These are phyloP conservation scores for Drosophila rubida DNA, from an alignment of 2,888 invertebrate genomes.

Conservation along the genomic window DNA sequence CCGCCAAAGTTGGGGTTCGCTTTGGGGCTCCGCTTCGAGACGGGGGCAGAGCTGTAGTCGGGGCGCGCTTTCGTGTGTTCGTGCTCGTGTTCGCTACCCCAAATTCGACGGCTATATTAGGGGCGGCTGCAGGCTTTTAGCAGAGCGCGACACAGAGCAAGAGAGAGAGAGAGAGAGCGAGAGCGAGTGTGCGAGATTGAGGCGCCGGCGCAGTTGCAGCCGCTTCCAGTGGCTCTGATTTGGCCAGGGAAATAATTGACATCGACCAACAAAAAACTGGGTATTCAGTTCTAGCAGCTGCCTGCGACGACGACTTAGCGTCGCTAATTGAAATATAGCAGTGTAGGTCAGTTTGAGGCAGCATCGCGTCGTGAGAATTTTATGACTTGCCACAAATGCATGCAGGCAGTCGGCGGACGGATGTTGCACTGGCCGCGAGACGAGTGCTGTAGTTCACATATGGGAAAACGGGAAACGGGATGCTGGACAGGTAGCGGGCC, in stretches of 20 bases:
- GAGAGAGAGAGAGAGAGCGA: not conserved
- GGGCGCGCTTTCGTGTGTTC: constrained; percentile 11
- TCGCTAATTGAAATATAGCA: constrained; percentile 64
- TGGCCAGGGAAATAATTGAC: constrained; percentile 43
- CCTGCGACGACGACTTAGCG: constrained; percentile 27
- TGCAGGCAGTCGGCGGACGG: constrained; percentile 10
- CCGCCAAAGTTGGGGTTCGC: constrained; percentile 10
- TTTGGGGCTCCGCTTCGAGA: not conserved
- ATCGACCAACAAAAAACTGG: constrained; percentile 36
- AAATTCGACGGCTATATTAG: constrained; percentile 39
- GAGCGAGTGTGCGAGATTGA: constrained; percentile 16
- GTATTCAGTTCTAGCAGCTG: constrained; percentile 51
- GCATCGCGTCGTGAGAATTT: constrained; percentile 51
- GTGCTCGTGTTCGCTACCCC: constrained; percentile 24
- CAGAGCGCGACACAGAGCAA: constrained; percentile 13
- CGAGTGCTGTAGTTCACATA: constrained; percentile 3
- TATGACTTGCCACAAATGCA: constrained; percentile 56
- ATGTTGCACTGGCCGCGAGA: not conserved
- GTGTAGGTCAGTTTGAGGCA: constrained; percentile 62
- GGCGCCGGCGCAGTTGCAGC: constrained; percentile 36
- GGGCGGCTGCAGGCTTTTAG: constrained; percentile 29
- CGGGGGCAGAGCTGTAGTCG: not conserved
- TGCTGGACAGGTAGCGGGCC: constrained; percentile 34
- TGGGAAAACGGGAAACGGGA: constrained; percentile 8
- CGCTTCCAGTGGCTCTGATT: constrained; percentile 36